A percentile compares a stretch with the other conserved stretches of the same genome.
Evolutionary conservation across 2,797 vertebrate species (phyloP).

Genomic region (Microchirus variegatus): DNA sequence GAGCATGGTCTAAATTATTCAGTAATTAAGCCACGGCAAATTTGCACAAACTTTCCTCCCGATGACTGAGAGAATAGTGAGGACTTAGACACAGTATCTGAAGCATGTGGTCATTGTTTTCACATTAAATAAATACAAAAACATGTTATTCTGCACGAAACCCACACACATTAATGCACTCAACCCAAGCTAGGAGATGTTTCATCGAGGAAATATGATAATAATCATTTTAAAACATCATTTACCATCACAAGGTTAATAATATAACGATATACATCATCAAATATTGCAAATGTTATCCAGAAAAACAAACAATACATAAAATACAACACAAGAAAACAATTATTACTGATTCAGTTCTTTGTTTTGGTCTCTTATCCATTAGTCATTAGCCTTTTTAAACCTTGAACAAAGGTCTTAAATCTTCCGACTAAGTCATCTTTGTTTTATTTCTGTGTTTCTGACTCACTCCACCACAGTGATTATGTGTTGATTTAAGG

Average conservation of each 20-base stretch:
- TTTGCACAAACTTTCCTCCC: slow-evolving; percentile 81
- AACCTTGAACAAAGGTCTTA: no score
- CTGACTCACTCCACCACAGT: no score
- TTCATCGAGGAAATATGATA: slow-evolving; percentile 18
- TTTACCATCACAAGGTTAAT: no score
- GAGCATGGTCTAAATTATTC: slow-evolving; percentile 83
- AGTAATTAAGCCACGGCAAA: slow-evolving; percentile 84
- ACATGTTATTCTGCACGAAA: slow-evolving; percentile 3
- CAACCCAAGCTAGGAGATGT: slow-evolving; percentile 11
- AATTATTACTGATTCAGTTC: no score
- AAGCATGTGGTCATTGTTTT: slow-evolving; percentile 60
- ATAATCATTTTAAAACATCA: slow-evolving; percentile 12
- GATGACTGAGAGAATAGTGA: slow-evolving; percentile 72
- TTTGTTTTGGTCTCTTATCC: no score
- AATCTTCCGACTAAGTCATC: no score
- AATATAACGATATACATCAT: no score
- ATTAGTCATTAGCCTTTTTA: no score
- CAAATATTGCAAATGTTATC: no score
- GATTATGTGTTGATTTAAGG: not conserved
- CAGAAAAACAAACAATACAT: no score
- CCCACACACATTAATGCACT: slow-evolving; percentile 4
- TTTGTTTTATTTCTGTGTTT: no score
- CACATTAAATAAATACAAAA: not conserved
- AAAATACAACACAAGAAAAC: no score
- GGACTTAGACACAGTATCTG: slow-evolving; percentile 58